A percentile compares a stretch with the other conserved stretches of the same genome.
Evolutionary conservation across 2,888 invertebrate species (phyloP).

Genomic region (Drosophila subquinaria): DNA sequence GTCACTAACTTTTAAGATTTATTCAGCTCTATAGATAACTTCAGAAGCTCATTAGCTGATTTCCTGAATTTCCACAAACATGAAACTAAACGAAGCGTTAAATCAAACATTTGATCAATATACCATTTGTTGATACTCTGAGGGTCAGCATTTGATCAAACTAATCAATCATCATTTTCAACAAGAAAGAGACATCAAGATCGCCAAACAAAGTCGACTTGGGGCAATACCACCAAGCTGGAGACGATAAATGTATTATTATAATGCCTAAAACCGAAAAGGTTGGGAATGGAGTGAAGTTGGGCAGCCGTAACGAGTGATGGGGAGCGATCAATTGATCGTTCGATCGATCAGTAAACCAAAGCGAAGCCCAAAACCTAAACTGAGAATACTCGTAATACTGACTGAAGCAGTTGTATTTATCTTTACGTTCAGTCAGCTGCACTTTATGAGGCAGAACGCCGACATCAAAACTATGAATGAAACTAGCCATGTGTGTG

Average conservation of each 20-base stretch:
- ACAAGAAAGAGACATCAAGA: conserved; percentile 50
- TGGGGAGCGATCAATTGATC: conserved; percentile 53
- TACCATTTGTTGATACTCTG: conserved; percentile 1
- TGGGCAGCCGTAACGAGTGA: conserved; percentile 31
- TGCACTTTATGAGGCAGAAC: conserved; percentile 65
- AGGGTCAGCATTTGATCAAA: conserved; percentile 56
- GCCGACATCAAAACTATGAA: conserved; percentile 59
- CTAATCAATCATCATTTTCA: conserved; percentile 76
- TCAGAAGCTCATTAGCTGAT: conserved; percentile 13
- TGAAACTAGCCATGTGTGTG: conserved; percentile 58
- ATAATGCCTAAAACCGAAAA: conserved; percentile 27
- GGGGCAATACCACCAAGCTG: conserved; percentile 49
- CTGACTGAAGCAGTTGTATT: conserved; percentile 14
- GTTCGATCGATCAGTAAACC: conserved; percentile 45
- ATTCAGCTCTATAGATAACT: not conserved
- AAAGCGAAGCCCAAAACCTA: conserved; percentile 20
- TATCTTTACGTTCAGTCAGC: conserved; percentile 35
- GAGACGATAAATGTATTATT: conserved; percentile 46
- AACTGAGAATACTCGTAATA: conserved; percentile 12
- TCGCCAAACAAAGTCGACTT: conserved; percentile 37
- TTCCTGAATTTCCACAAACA: conserved; percentile 16
- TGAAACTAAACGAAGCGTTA: conserved; percentile 57
- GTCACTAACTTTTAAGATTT: not conserved
- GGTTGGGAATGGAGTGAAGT: conserved; percentile 21
- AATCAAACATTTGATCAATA: conserved; percentile 63